phyloP scores from a whole-genome alignment of 2,797 vertebrate genomes.

The Tadarida brasiliensis region DNA sequence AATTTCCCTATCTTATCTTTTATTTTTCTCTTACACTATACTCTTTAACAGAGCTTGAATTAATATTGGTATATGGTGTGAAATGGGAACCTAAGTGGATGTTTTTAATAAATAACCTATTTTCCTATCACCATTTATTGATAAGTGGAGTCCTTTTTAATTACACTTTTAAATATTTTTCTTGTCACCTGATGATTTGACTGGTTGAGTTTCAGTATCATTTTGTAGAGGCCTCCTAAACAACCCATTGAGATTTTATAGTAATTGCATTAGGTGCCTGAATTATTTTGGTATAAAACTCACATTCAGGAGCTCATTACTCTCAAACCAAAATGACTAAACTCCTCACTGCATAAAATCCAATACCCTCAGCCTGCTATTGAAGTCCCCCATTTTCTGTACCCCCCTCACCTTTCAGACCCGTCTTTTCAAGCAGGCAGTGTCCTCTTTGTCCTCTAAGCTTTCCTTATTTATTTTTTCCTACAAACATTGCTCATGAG shows the following conservation, averaged over 20 bases:
- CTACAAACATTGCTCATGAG: background rate
- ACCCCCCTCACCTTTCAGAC: background rate
- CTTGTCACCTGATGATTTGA: slow-evolving; percentile 1
- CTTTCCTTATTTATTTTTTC: background rate
- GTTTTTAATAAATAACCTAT: slow-evolving; percentile 14
- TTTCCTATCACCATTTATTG: background rate
- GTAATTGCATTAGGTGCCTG: background rate
- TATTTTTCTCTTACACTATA: slow-evolving; percentile 45
- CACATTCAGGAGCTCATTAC: background rate
- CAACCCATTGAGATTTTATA: background rate
- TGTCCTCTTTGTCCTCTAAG: background rate
- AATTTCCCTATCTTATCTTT: background rate
- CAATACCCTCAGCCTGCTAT: background rate
- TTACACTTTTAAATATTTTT: background rate
- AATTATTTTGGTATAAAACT: slow-evolving; percentile 35
- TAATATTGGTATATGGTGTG: background rate
- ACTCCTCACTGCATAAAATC: background rate
- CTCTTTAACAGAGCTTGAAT: background rate
- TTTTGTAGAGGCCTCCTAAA: slow-evolving; percentile 41
- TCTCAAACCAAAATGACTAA: background rate
- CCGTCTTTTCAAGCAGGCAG: background rate
- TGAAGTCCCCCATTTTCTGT: background rate
- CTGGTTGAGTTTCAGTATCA: background rate
- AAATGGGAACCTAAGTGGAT: slow-evolving; percentile 11
- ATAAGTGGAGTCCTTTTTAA: background rate